Conservation (phyloP, 2,888 invertebrate species). For the Pachydiplax longipennis region DNA sequence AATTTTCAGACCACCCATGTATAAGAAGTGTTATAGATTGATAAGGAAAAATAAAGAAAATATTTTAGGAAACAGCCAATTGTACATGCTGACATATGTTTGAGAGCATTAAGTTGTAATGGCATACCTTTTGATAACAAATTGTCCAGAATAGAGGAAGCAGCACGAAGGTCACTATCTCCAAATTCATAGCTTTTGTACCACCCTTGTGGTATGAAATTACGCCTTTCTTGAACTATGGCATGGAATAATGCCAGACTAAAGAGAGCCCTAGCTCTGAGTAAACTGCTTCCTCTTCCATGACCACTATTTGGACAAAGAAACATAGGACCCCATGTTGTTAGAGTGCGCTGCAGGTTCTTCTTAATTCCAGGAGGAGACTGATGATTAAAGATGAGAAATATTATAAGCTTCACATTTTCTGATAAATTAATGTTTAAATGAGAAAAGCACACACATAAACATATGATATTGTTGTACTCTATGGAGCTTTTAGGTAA, state of each 20-base stretch:
- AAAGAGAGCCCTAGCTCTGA: slow-evolving; percentile 66
- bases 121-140: slow-evolving; percentile 57
- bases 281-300: slow-evolving; percentile 14
- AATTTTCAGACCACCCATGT: too few relatives aligned
- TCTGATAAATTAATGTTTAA: too few relatives aligned
- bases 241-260: slow-evolving; percentile 89
- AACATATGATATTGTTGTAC: too few relatives aligned
- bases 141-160: slow-evolving; percentile 69
- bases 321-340: slow-evolving; percentile 68
- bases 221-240: slow-evolving; percentile 87
- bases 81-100: too few relatives aligned
- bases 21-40: too few relatives aligned
- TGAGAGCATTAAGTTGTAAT: too few relatives aligned
- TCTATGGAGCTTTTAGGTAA: too few relatives aligned
- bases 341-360: slow-evolving; percentile 78
- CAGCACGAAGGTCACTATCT: slow-evolving; percentile 79
- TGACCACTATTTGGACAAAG: slow-evolving; percentile 46
- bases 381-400: slow-evolving; percentile 55
- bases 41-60: too few relatives aligned
- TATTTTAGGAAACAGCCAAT: too few relatives aligned
- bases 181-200: slow-evolving; percentile 89
- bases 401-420: too few relatives aligned
- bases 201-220: slow-evolving; percentile 93
- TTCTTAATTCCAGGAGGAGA: slow-evolving; percentile 87
- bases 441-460: too few relatives aligned